Conservation (phyloP, 2,113 vertebrate genomes). For the Macrotus californicus region DNA sequence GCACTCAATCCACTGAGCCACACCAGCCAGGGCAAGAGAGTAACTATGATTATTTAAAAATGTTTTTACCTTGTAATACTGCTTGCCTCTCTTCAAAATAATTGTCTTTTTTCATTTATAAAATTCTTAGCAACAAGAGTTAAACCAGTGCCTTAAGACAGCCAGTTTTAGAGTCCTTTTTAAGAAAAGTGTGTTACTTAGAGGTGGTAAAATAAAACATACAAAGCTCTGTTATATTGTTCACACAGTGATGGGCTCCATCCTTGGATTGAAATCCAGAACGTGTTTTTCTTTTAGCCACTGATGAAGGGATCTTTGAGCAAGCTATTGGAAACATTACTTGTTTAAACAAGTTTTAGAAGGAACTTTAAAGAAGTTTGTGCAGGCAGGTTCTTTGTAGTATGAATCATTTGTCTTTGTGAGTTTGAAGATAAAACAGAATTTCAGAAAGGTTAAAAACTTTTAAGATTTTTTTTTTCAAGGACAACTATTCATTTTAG, state of each 20-base stretch:
- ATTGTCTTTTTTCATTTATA: not conserved
- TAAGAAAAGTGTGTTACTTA: not conserved
- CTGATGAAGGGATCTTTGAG: conserved; percentile 24
- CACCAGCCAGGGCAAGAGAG: not conserved
- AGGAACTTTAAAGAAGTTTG: conserved; percentile 30
- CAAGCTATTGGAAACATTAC: conserved; percentile 42
- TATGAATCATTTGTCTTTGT: conserved; percentile 39
- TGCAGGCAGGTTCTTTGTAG: not conserved
- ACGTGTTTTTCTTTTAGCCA: conserved; percentile 65
- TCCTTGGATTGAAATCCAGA: conserved; percentile 63
- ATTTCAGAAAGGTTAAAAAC: conserved; percentile 1
- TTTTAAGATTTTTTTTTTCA: conserved; percentile 17
- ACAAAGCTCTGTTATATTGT: not conserved
- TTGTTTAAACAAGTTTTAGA: conserved; percentile 76
- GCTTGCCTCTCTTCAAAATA: not conserved
- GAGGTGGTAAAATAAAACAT: not conserved
- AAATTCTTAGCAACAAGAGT: not conserved
- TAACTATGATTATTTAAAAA: not conserved
- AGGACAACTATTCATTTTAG: conserved; percentile 8
- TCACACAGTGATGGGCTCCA: not conserved
- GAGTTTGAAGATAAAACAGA: conserved; percentile 32
- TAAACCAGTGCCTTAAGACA: not conserved
- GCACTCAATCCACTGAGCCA: too few species aligned
- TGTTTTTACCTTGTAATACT: not conserved
- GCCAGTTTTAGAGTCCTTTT: not conserved